phyloP scores from a whole-genome alignment of 2,888 invertebrate genomes.

The Aplocera efformata region DNA sequence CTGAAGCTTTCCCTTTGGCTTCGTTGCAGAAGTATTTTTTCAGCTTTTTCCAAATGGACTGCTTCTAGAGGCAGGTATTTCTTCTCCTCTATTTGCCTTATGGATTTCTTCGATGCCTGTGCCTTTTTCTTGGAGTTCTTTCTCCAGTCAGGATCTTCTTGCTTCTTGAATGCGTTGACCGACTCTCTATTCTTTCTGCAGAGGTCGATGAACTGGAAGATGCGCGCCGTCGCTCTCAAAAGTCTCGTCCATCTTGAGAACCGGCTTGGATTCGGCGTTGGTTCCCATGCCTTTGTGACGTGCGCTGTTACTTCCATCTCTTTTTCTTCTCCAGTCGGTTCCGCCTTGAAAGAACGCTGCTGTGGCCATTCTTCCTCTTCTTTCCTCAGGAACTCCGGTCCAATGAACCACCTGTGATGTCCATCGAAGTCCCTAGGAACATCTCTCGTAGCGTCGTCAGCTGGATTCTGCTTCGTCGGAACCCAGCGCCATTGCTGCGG shows the following conservation, averaged over 20 bases:
- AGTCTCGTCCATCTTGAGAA: background rate
- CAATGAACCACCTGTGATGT: constrained; percentile 1
- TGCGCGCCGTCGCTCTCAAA: background rate
- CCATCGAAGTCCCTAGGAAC: background rate
- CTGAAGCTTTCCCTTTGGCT: too few species aligned
- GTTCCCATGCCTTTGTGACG: background rate
- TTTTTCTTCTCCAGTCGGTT: background rate
- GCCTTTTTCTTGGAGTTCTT: too few species aligned
- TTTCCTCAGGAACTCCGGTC: constrained; percentile 1
- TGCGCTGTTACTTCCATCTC: background rate
- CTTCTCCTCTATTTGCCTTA: too few species aligned
- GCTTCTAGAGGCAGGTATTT: too few species aligned
- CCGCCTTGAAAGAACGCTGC: too few species aligned
- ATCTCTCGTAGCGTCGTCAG: constrained; percentile 20
- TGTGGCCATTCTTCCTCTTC: background rate
- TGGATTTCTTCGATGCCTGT: too few species aligned
- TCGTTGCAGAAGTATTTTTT: too few species aligned
- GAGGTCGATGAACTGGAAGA: background rate
- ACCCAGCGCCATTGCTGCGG: too few species aligned
- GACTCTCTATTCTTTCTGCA: background rate
- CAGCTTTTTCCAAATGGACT: too few species aligned
- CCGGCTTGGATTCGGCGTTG: background rate
- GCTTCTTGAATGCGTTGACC: too few species aligned
- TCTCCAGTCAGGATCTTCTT: too few species aligned
- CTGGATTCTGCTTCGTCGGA: constrained; percentile 20